Evolutionary conservation across 1,140 invertebrate species (phyloP), one percentile per base, ranked within the genome.

Genomic region (Phymorhynchus buccinoides): DNA sequence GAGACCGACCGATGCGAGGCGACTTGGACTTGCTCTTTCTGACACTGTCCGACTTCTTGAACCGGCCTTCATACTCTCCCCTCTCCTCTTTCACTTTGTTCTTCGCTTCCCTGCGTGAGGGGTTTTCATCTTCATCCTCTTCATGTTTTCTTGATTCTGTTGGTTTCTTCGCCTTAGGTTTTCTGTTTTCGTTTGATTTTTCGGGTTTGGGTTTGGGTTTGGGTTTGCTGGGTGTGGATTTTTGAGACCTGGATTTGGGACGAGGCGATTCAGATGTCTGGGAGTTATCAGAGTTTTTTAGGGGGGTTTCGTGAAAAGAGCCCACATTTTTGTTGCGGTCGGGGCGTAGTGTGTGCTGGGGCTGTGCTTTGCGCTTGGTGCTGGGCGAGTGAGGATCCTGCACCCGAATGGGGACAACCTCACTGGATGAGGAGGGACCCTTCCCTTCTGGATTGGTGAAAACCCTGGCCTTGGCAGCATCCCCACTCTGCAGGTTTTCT

Each of bases 381-480:
- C 35, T 79, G 30, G 77, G 62, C 22, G 41, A 48, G 22, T 84
- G 85, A 32, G 85, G 85, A 52, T 85, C 84, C 22, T 62, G 30
- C 30, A 85, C 66, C 9, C 78, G 83, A 22, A 88, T 85, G 32
- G 86, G 66, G 7, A 87, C 84, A 35, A 87, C 44, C 44, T 89
- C 87, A 66, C 73, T 84, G 27, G 88, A 84, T 27, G 86, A 87
- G 2, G 86, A 77, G 2, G 84, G 80, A 1, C 81, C 71, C 48
- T 56, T 75, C 32, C 79, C 42, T 39, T 84, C 62, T 27, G 84
- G 66, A 22, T 79, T 48, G 14, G 84, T 42, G 52, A 41, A 68
- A 42, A 87, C 87, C 27, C 75, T 68, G 18, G 16, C 42, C 30
- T 87, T 85, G 52, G 44, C 80, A 16, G 30, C n/a, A 12, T 83